A percentile compares a stretch with the other conserved stretches of the same genome.
Evolutionary conservation across 2,113 vertebrate genomes (phyloP).

Genomic region (Myodes glareolus): DNA sequence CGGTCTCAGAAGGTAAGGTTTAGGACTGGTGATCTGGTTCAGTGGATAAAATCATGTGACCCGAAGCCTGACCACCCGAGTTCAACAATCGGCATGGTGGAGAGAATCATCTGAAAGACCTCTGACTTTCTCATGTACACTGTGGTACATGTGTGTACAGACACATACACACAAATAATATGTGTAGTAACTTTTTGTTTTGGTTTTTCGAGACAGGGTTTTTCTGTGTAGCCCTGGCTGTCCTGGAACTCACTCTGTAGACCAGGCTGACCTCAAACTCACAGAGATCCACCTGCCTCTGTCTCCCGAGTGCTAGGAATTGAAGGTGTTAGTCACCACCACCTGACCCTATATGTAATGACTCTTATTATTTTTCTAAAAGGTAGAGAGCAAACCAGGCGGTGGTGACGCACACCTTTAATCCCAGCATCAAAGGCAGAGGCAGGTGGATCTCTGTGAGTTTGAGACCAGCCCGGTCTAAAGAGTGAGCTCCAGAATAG

Average conservation of each 20-base stretch:
- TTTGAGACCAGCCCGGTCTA: no score
- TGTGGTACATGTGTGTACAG: neutral
- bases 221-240: neutral
- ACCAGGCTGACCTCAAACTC: neutral
- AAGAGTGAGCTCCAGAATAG: no score
- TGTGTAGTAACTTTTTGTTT: neutral
- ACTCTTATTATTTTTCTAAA: neutral
- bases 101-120: neutral
- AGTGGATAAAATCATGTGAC: neutral
- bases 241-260: neutral
- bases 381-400: neutral
- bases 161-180: neutral
- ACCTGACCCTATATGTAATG: neutral
- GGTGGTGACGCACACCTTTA: no score
- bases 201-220: neutral
- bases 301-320: neutral
- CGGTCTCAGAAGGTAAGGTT: neutral
- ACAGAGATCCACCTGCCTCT: neutral
- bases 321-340: neutral
- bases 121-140: neutral
- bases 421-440: no score
- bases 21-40: neutral
- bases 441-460: no score
- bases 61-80: neutral
- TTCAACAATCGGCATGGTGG: neutral